These are phyloP conservation scores for Pelochelys cantorii DNA, from an alignment of 2,797 vertebrate species.

Conservation along the genomic window DNA sequence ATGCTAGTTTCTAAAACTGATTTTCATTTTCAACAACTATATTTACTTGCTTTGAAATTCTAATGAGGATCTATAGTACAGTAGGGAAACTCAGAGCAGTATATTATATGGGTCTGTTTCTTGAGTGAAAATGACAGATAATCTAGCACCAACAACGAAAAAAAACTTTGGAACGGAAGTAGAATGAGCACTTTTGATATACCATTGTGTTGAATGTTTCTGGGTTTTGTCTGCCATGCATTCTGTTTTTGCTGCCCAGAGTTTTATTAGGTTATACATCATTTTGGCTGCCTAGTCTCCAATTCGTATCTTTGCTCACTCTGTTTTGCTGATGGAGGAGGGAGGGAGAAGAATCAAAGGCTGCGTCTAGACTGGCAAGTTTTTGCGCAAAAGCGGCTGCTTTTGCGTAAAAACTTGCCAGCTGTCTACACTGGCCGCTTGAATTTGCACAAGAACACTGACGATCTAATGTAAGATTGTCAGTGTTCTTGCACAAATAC, in stretches of 20 bases:
- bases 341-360: background rate
- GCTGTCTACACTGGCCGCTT: too few species aligned
- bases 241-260: background rate
- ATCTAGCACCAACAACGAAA: background rate
- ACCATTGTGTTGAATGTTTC: background rate
- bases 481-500: too few species aligned
- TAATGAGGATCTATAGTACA: background rate
- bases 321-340: background rate
- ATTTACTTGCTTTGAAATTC: slow-evolving; percentile 37
- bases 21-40: background rate
- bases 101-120: background rate
- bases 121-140: slow-evolving; percentile 1
- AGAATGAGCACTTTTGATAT: background rate
- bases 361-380: too few species aligned
- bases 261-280: background rate
- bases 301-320: background rate
- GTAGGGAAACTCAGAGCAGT: background rate
- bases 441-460: too few species aligned
- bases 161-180: background rate
- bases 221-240: background rate
- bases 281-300: background rate
- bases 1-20: background rate
- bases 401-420: too few species aligned
- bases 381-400: too few species aligned
- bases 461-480: too few species aligned